Evolutionary conservation across 2,113 vertebrate species (phyloP).

Genomic region (Nannospalax galili): DNA sequence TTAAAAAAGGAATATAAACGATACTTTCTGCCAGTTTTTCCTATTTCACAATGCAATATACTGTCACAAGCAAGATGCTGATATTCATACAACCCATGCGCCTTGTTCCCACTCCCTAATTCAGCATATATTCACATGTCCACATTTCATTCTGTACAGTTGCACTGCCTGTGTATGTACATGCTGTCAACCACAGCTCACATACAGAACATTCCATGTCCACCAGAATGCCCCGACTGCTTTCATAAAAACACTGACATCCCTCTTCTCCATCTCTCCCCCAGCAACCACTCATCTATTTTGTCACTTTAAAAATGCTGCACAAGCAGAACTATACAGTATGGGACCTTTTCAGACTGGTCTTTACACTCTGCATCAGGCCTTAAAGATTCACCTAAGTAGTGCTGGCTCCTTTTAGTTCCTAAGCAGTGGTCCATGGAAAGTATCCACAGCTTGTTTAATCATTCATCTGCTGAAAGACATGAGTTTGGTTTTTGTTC

Average conservation of each 20-base stretch:
- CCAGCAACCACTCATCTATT: background rate
- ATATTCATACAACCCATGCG: background rate
- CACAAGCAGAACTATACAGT: background rate
- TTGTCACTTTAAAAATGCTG: constrained; percentile 25
- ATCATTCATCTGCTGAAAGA: background rate
- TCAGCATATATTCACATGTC: background rate
- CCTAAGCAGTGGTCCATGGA: background rate
- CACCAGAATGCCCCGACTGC: background rate
- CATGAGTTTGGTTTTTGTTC: background rate
- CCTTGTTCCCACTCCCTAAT: background rate
- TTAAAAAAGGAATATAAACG: background rate
- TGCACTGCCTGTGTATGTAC: background rate
- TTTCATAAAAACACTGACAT: background rate
- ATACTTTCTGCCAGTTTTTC: background rate
- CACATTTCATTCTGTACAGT: background rate
- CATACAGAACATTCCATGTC: background rate
- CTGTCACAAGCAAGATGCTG: background rate
- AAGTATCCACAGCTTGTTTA: background rate
- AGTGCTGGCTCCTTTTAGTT: background rate
- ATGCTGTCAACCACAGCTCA: background rate
- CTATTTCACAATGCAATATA: background rate
- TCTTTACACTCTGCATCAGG: background rate
- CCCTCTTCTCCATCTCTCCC: background rate
- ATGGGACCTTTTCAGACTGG: background rate
- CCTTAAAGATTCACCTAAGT: background rate